Conservation (phyloP, 2,797 vertebrate species). For the Hydrocynus forskahlii region DNA sequence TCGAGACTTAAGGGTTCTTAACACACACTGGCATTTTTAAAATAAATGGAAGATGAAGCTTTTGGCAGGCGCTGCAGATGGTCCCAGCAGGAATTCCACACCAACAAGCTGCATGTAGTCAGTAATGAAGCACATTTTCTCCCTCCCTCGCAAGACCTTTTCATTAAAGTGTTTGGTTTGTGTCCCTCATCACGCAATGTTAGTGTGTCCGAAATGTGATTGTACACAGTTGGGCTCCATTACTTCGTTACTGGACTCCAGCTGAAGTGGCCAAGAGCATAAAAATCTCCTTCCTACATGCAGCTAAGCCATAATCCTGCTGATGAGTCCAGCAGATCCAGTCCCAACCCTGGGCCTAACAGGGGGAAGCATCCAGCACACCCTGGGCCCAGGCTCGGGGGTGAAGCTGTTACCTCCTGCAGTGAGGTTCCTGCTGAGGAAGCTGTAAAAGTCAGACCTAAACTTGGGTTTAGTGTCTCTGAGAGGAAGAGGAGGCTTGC, state of each 20-base stretch:
- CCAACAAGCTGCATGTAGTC: background rate
- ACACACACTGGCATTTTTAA: too few species aligned
- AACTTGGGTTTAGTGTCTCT: slow-evolving; percentile 29
- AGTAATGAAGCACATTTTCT: background rate
- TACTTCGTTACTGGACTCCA: background rate
- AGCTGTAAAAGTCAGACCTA: slow-evolving; percentile 29
- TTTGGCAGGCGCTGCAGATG: background rate
- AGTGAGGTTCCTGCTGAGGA: slow-evolving; percentile 31
- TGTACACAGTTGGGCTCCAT: background rate
- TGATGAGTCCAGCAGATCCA: slow-evolving; percentile 11
- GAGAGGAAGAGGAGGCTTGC: slow-evolving; percentile 38
- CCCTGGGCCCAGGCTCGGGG: background rate
- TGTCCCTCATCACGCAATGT: background rate
- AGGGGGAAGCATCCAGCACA: background rate
- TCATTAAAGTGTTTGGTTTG: background rate
- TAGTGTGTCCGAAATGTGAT: background rate
- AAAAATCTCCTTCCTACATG: background rate
- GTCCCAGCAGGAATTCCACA: too few species aligned
- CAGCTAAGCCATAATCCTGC: background rate
- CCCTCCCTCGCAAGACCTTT: background rate
- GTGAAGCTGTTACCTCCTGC: slow-evolving; percentile 16
- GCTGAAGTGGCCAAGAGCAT: background rate
- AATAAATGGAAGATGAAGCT: background rate
- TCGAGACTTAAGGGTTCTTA: too few species aligned
- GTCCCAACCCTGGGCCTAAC: background rate